Percentiles rank a stretch among this genome's conserved stretches.
These are phyloP conservation scores for Onychomys torridus DNA, from an alignment of 2,797 vertebrate species.

Conservation along the genomic window DNA sequence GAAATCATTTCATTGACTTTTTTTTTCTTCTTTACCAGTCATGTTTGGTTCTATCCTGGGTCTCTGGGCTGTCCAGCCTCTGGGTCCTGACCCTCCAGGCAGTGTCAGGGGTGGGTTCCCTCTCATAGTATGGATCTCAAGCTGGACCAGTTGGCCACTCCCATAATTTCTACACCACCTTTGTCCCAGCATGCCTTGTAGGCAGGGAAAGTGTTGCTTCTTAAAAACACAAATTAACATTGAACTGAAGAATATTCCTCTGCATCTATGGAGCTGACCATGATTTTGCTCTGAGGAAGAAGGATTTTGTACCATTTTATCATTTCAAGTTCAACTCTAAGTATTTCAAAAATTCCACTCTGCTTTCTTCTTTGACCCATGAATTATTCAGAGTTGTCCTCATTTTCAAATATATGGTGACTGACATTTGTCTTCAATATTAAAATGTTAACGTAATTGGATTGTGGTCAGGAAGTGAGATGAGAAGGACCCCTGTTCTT, in stretches of 20 bases:
- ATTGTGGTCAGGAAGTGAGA: not conserved
- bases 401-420: not conserved
- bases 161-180: not conserved
- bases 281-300: not conserved
- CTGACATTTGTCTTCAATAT: not conserved
- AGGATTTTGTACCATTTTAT: not conserved
- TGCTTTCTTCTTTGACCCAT: slow-evolving; percentile 12
- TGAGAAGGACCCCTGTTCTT: not conserved
- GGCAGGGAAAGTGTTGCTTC: not conserved
- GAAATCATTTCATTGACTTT: not conserved
- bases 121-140: not conserved
- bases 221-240: not conserved
- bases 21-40: not conserved
- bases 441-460: not conserved
- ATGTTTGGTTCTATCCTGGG: not conserved
- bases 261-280: not conserved
- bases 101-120: not conserved
- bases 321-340: not conserved
- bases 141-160: not conserved
- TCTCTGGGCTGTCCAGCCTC: not conserved
- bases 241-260: not conserved
- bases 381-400: slow-evolving; percentile 19
- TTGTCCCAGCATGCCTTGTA: not conserved
- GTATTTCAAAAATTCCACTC: not conserved
- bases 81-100: not conserved